phyloP scores from a whole-genome alignment of 2,113 vertebrate species.

The Aegithalos caudatus region DNA sequence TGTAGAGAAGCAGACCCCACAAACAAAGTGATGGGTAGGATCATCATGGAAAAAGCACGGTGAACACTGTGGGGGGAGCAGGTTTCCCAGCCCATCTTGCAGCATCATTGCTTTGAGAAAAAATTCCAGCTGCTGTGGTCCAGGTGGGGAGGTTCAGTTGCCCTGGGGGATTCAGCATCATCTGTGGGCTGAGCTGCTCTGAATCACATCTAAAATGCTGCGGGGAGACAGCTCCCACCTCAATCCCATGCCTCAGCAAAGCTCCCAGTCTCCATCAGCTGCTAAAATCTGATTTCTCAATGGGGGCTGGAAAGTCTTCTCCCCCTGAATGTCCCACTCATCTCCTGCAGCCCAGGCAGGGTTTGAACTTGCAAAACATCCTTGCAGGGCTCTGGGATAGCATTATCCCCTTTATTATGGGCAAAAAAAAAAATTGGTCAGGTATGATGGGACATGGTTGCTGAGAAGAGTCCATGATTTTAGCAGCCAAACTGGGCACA shows the following conservation, averaged over 20 bases:
- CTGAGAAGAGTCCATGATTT: background rate
- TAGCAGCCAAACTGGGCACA: background rate
- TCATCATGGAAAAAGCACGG: background rate
- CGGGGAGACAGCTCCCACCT: background rate
- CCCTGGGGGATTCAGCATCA: rapidly evolving
- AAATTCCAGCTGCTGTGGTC: background rate
- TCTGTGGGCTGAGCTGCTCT: background rate
- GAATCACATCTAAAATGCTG: background rate
- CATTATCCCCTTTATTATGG: background rate
- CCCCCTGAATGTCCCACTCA: background rate
- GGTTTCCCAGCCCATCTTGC: background rate
- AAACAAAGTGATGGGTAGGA: background rate
- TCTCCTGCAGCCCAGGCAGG: background rate
- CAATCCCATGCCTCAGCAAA: background rate
- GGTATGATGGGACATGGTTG: background rate
- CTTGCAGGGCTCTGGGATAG: background rate
- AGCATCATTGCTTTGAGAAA: background rate
- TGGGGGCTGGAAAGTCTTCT: background rate
- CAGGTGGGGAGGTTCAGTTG: background rate
- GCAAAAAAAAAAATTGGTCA: rapidly evolving
- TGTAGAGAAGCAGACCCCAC: rapidly evolving
- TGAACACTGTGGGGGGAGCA: background rate
- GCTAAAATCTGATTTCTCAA: background rate
- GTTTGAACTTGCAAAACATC: background rate
- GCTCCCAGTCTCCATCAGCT: background rate